A percentile compares a stretch with the other conserved stretches of the same genome.
phyloP scores from a whole-genome alignment of 2,888 invertebrate genomes.

The Arrhopalites spinosus region DNA sequence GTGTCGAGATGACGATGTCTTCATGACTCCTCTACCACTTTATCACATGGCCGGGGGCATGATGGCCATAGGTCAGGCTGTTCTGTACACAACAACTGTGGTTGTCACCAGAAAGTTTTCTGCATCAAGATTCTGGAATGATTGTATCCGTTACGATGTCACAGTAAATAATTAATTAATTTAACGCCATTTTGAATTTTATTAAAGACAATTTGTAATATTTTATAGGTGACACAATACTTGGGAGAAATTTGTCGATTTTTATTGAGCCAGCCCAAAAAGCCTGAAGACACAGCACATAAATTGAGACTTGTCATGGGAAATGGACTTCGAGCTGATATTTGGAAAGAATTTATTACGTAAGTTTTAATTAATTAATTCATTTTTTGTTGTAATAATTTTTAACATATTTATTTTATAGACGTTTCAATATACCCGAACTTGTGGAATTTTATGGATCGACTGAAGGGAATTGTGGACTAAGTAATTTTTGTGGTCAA shows the following conservation, averaged over 20 bases:
- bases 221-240: conserved; percentile 24
- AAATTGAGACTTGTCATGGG: conserved; percentile 81
- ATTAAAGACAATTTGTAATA: no score
- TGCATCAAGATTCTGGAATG: conserved; percentile 66
- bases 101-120: conserved; percentile 91
- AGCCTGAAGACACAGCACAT: conserved; percentile 73
- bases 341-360: conserved; percentile 85
- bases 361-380: no score
- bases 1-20: conserved; percentile 71
- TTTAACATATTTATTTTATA: no score
- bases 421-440: conserved; percentile 74
- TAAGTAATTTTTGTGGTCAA: no score
- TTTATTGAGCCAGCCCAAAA: conserved; percentile 75
- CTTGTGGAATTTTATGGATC: conserved; percentile 96
- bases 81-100: conserved; percentile 80
- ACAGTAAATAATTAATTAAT: conserved; percentile 68
- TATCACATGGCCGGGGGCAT: conserved; percentile 96
- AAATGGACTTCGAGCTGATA: conserved; percentile 91
- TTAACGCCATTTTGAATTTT: no score
- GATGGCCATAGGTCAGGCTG: conserved; percentile 79
- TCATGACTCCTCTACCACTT: conserved; percentile 90
- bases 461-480: conserved; percentile 82
- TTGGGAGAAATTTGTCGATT: conserved; percentile 43
- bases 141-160: conserved; percentile 73
- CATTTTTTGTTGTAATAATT: no score